Base-by-base conservation (phyloP, 2,888 invertebrate species). In the Tenthredo notha region DNA sequence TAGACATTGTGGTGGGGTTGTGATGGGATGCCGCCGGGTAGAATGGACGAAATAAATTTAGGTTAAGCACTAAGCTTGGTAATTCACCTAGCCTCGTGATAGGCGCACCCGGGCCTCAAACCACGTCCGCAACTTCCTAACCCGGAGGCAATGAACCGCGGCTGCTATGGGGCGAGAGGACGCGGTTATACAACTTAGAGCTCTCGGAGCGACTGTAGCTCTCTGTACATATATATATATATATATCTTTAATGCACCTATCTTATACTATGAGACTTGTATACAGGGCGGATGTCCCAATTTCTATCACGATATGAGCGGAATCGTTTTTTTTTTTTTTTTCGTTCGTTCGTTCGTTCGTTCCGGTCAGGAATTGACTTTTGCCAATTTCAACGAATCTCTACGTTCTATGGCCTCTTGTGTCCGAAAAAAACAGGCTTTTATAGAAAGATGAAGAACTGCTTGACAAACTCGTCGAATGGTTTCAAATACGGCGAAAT, bases 91-190 rank as follows among this genome's bases (percentile, higher is more conserved):
- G 43, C 10, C 40, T 43, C 72, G 72, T 43, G 72, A 74, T 74
- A 43, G 72, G 72, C 72, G 40, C 43, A 74, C 72, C 40, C 40
- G 72, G 72, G 21, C 72, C 72, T 74, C 72, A 74, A 43, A 40
- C 72, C 72, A 74, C 43, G 43, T 74, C 72, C 43, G 43, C 72
- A 74, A 74, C 72, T 74, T 74, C 40, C n/a, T 74, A 74, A 43
- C 72, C 72, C 72, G 40, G 40, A 40, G 72, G 72, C 72, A 43
- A 74, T 74, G 72, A 43, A 74, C 72, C 72, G 70, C 33, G 72
- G 43, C 40, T 72, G 72, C 40, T 43, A 0, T 15, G 40, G 40
- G 43, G 43, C 40, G 40, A 74, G 40, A 74, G 72, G 43, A 74
- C 43, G 21, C 25, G 40, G 40, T 74, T 43, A 29, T 74, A 74